Conservation (phyloP, 2,888 invertebrate genomes). For the Drosophila birchii region DNA sequence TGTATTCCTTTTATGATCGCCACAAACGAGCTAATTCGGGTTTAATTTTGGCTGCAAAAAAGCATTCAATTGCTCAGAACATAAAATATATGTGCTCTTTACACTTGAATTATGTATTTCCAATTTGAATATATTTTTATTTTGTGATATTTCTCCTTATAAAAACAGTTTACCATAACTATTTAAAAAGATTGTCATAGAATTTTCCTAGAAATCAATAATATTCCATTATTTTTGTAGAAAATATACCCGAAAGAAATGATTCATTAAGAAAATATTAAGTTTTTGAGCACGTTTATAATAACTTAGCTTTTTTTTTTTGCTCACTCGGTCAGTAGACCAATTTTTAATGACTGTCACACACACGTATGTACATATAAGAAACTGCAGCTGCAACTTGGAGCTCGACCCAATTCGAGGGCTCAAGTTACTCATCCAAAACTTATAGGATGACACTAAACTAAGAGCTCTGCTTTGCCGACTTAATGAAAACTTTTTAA, state of each 20-base stretch:
- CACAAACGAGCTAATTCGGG: constrained; percentile 20
- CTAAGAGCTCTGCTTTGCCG: constrained; percentile 29
- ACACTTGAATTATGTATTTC: neutral
- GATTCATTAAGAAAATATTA: neutral
- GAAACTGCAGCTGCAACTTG: constrained; percentile 29
- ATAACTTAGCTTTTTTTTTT: constrained; percentile 1
- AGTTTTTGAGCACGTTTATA: neutral
- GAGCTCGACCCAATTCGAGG: constrained; percentile 32
- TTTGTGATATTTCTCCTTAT: neutral
- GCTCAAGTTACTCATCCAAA: constrained; percentile 16
- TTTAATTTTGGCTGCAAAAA: neutral
- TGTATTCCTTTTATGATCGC: constrained; percentile 17
- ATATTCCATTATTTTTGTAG: neutral
- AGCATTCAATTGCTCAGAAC: neutral
- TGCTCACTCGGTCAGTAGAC: constrained; percentile 1
- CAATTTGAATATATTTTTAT: neutral
- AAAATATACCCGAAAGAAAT: neutral
- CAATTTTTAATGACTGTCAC: constrained; percentile 15
- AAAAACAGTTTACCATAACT: neutral
- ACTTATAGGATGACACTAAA: constrained; percentile 35
- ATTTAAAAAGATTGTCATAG: neutral
- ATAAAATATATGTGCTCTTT: neutral
- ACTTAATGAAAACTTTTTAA: constrained; percentile 74
- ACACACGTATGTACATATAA: constrained; percentile 18
- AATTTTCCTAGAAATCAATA: neutral